Percentiles rank a stretch among this genome's conserved stretches.
These are phyloP conservation scores for Podarcis muralis DNA, from an alignment of 2,113 vertebrate species.

Conservation along the genomic window DNA sequence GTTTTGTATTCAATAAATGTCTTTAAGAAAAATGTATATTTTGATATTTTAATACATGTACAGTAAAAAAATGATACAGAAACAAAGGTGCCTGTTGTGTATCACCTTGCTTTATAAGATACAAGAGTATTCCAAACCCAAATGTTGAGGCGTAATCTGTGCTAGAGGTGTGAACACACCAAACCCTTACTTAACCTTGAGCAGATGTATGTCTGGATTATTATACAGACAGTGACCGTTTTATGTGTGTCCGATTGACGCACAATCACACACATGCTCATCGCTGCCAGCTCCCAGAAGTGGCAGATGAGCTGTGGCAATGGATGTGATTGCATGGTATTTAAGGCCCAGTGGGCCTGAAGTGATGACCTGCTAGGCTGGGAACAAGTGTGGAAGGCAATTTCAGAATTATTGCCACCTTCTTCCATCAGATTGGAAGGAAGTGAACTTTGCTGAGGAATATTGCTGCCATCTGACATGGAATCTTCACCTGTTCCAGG, in stretches of 20 bases:
- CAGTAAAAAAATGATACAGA: constrained; percentile 45
- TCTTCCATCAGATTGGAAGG: no score
- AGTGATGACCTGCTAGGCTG: no score
- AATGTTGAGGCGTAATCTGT: neutral
- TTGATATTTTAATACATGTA: constrained; percentile 53
- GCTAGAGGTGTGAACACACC: neutral
- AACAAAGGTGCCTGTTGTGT: constrained; percentile 39
- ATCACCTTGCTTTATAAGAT: constrained; percentile 10
- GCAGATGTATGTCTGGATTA: neutral
- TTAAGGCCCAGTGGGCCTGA: no score
- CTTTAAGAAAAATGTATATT: constrained; percentile 68
- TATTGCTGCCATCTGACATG: no score
- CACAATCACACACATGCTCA: no score
- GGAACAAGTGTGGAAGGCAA: no score
- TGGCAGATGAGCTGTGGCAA: neutral
- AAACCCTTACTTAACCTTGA: neutral
- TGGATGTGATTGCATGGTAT: no score
- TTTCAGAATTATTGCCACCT: no score
- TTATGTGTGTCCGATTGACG: no score
- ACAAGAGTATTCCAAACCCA: neutral
- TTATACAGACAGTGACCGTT: neutral
- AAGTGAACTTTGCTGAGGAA: no score
- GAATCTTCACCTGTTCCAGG: no score
- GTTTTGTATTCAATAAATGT: constrained; percentile 71
- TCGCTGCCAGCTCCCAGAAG: no score